Evolutionary conservation across 64 coral and sea anemone genomes (phyloP).

Genomic region (Actinia equina): DNA sequence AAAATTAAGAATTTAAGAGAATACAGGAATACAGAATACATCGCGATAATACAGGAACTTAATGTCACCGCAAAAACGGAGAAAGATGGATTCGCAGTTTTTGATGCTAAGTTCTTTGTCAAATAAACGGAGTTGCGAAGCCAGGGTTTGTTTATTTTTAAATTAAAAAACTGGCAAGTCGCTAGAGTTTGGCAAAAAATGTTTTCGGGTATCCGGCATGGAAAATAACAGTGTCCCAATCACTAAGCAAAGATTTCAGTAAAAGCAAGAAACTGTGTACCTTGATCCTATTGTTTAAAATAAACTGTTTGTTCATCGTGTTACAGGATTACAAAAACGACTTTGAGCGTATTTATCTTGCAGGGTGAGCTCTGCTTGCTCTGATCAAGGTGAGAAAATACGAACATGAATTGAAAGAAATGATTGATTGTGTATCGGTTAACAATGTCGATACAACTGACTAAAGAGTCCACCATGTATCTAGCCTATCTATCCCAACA

Average conservation of each 20-base stretch:
- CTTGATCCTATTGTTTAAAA: not conserved
- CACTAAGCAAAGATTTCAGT: not conserved
- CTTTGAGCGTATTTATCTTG: not conserved
- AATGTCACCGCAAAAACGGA: not conserved
- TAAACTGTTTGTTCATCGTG: not conserved
- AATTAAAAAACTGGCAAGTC: not conserved
- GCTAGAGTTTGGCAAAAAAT: not conserved
- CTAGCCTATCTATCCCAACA: not conserved
- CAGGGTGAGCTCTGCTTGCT: not conserved
- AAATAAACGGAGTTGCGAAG: not conserved
- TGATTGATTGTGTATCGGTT: constrained; percentile 3
- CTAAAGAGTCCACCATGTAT: not conserved
- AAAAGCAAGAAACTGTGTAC: not conserved
- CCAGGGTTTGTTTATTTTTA: not conserved
- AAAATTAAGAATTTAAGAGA: too few relatives aligned
- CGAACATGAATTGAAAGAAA: not conserved
- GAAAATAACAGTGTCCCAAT: not conserved
- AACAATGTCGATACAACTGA: constrained; percentile 10
- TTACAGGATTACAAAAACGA: constrained; percentile 16
- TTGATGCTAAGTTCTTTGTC: not conserved
- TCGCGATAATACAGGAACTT: not conserved
- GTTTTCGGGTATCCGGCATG: not conserved
- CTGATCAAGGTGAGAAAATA: not conserved
- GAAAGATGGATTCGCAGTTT: not conserved
- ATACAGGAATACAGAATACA: too few relatives aligned